phyloP scores from a whole-genome alignment of 2,888 invertebrate species.

The Cantharis flavilabris region DNA sequence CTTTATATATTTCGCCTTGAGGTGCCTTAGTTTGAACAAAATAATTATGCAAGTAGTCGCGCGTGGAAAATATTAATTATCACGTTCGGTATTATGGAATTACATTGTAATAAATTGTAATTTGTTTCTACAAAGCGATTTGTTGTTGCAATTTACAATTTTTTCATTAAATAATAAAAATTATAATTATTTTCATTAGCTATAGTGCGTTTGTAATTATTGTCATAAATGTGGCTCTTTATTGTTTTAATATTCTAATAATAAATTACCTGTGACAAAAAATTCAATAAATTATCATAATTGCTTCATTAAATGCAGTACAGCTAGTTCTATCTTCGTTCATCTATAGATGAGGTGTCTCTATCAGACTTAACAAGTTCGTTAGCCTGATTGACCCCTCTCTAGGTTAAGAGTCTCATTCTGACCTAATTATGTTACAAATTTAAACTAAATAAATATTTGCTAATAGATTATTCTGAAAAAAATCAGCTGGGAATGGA shows the following conservation, averaged over 20 bases:
- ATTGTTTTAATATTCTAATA: background rate
- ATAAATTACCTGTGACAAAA: background rate
- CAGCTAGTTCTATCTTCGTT: background rate
- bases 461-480: background rate
- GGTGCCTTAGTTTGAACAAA: background rate
- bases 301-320: background rate
- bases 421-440: background rate
- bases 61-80: background rate
- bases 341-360: background rate
- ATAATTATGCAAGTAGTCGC: background rate
- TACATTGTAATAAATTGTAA: background rate
- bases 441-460: background rate
- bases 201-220: background rate
- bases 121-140: background rate
- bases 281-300: background rate
- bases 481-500: background rate
- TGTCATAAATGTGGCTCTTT: background rate
- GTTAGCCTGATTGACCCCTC: background rate
- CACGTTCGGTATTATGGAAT: background rate
- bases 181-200: background rate
- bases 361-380: background rate
- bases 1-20: background rate
- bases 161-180: background rate
- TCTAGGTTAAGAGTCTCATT: background rate
- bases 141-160: background rate